phyloP scores from a whole-genome alignment of 2,797 vertebrate genomes.

The Percopsis omiscomaycus region DNA sequence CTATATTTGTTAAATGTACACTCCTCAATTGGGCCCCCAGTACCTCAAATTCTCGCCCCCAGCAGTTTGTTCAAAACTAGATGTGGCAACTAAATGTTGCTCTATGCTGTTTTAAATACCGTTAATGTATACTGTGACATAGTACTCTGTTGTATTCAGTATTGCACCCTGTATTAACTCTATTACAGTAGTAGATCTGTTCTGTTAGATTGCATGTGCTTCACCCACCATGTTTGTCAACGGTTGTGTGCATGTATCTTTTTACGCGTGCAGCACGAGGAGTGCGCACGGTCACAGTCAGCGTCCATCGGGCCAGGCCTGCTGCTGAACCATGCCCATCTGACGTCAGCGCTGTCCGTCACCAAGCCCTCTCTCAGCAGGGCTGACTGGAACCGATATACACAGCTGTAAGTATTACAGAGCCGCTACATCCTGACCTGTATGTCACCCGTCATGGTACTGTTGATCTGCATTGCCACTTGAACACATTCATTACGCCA shows the following conservation, averaged over 20 bases:
- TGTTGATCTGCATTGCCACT: not conserved
- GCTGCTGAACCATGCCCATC: slow-evolving; percentile 79
- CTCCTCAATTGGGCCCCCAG: too few relatives aligned
- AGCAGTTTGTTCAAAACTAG: too few relatives aligned
- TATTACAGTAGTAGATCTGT: not conserved
- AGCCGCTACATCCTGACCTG: not conserved
- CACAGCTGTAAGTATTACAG: slow-evolving; percentile 83
- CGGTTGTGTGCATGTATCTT: slow-evolving; percentile 1
- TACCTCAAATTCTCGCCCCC: too few relatives aligned
- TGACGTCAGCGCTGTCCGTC: slow-evolving; percentile 79
- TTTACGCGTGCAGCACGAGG: slow-evolving; percentile 55
- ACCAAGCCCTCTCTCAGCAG: slow-evolving; percentile 86
- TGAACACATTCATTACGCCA: not conserved
- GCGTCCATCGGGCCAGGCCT: slow-evolving; percentile 70
- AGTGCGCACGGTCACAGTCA: slow-evolving; percentile 52
- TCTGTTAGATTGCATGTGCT: not conserved
- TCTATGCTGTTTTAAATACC: not conserved
- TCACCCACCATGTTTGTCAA: not conserved
- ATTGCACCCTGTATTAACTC: not conserved
- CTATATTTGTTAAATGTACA: too few relatives aligned
- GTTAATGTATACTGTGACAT: not conserved
- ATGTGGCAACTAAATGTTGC: not conserved
- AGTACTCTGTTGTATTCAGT: not conserved
- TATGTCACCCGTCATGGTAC: not conserved
- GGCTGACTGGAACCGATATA: slow-evolving; percentile 88